Evolutionary conservation across 2,888 invertebrate genomes (phyloP).

Genomic region (Watsonalla cultraria): DNA sequence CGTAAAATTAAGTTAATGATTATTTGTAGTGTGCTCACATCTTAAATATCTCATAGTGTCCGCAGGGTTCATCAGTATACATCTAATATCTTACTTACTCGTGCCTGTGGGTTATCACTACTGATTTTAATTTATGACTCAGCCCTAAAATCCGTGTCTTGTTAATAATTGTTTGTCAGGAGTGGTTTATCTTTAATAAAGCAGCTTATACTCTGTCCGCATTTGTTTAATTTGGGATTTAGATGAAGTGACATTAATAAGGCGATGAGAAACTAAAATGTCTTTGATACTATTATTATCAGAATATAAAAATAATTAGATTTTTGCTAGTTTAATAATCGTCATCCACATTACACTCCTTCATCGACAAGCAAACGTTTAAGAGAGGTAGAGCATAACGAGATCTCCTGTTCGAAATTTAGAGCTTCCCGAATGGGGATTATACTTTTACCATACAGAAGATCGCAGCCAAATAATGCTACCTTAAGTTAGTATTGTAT

Average conservation of each 20-base stretch:
- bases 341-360: no score
- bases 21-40: background rate
- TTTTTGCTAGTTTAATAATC: no score
- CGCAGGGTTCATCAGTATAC: background rate
- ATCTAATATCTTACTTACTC: background rate
- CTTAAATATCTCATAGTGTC: background rate
- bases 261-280: constrained; percentile 25
- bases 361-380: no score
- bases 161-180: constrained; percentile 23
- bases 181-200: constrained; percentile 40
- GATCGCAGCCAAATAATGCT: no score
- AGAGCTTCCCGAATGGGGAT: no score
- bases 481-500: no score
- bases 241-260: constrained; percentile 29
- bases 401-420: no score
- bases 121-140: constrained; percentile 10
- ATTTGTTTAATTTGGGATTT: constrained; percentile 38
- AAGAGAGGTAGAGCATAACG: no score
- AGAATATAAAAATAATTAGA: no score
- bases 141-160: constrained; percentile 15
- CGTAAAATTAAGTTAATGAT: no score
- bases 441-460: no score
- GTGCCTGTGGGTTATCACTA: background rate
- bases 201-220: constrained; percentile 25
- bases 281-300: background rate